A percentile compares a stretch with the other conserved stretches of the same genome.
Conservation (phyloP, 1,140 invertebrate genomes). For the Diorhabda carinulata region DNA sequence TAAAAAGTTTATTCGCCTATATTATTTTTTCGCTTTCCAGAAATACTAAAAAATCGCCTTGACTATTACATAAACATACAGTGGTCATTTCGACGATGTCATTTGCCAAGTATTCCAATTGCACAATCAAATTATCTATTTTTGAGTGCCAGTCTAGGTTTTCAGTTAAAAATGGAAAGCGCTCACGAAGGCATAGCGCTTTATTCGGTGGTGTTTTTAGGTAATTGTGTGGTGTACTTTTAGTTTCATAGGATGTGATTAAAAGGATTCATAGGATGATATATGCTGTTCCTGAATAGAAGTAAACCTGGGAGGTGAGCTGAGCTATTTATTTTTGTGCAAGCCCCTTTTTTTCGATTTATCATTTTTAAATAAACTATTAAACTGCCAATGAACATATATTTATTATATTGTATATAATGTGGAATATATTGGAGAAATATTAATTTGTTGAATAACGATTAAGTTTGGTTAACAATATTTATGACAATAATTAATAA, state of each 20-base stretch:
- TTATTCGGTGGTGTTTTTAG: not conserved
- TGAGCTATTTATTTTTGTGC: conserved; percentile 1
- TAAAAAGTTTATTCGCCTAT: no score
- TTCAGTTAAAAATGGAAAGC: conserved; percentile 2
- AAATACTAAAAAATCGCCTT: not conserved
- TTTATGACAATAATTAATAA: no score
- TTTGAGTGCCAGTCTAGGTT: not conserved
- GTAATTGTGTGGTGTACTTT: no score
- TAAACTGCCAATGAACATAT: no score
- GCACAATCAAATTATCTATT: conserved; percentile 2
- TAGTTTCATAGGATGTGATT: no score
- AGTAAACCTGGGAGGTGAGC: conserved; percentile 1
- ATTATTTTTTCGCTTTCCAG: no score
- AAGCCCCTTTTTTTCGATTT: no score
- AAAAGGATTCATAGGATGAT: not conserved
- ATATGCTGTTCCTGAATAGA: not conserved
- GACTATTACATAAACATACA: not conserved
- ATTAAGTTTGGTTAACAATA: no score
- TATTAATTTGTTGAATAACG: no score
- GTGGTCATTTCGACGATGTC: not conserved
- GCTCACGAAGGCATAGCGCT: not conserved
- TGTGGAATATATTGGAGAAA: no score
- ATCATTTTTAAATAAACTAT: no score
- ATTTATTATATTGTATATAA: no score
- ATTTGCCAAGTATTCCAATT: conserved; percentile 2